Base-by-base conservation (phyloP, 2,113 vertebrate genomes). In the Rhea americana region DNA sequence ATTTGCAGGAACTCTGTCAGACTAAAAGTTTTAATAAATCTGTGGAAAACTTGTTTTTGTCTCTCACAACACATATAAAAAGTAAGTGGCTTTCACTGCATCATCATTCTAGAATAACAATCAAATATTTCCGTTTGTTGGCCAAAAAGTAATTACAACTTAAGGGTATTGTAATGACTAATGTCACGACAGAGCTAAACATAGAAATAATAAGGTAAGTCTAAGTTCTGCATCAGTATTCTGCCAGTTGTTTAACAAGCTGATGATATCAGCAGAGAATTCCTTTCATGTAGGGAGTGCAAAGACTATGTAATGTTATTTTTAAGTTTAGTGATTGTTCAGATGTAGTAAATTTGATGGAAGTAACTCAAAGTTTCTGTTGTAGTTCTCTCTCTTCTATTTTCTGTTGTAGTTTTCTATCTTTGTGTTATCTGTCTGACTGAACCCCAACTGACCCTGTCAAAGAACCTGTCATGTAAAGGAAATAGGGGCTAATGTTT, bases 21-120 rank as follows among this genome's bases (percentile, higher is more conserved):
- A 94, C 96, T 25, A 98, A 96, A 95, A 91, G 97, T 77, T 99
- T 99, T 72, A 98, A 98, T 91, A 99, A 98, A 87, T 99, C 99
- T 6, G 26, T 99, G 97, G 99, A 99, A 92, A 97, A 99, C 82
- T 76, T 99, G 43, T 98, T 99, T 96, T 94, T 98, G 70, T 98
- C 98, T 48, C 96, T 99, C 77, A 96, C 98, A 13, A 97, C 97
- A 56, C 98, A 98, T 32, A 98, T 99, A 50, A 99, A 95, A 98
- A 99, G 99, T 99, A 98, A 98, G 98, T 98, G 85, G 17, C 19
- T 88, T 73, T 90, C n/a, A 65, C 21, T 58, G 5, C 82, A 89
- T 87, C 89, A n/a, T 68, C 53, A 62, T 85, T 91, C 25, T 81
- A 85, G 35, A 65, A 22, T 56, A 76, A 39, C 0, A 0, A 19